A percentile compares a stretch with the other conserved stretches of the same genome.
Conservation (phyloP, 2,113 vertebrate genomes). For the Oreotrochilus melanogaster region DNA sequence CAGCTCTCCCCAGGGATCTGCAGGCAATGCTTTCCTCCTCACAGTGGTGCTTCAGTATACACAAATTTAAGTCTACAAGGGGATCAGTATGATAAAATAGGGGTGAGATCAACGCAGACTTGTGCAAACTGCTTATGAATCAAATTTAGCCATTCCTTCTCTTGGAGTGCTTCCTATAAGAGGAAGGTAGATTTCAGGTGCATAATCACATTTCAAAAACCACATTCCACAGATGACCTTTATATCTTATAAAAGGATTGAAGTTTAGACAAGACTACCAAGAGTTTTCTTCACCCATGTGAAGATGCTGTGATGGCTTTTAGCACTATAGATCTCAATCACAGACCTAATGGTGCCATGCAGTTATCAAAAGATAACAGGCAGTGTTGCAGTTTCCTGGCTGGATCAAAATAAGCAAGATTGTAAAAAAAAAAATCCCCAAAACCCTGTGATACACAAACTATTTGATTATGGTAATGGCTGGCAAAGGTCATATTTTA, state of each 20-base stretch:
- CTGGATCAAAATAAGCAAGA: background rate
- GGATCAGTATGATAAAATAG: background rate
- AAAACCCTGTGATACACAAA: background rate
- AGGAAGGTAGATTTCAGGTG: background rate
- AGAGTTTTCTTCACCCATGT: background rate
- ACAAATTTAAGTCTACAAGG: background rate
- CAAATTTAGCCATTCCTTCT: background rate
- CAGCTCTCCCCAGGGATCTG: background rate
- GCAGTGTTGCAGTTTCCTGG: background rate
- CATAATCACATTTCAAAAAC: background rate
- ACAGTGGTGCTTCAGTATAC: background rate
- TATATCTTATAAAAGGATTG: background rate
- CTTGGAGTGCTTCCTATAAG: background rate
- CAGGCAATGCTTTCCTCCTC: background rate
- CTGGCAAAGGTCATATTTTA: conserved; percentile 29
- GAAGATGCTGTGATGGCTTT: background rate
- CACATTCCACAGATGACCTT: background rate
- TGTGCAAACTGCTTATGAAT: background rate
- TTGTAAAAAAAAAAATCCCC: background rate
- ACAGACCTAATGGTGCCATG: background rate
- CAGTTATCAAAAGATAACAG: conserved; percentile 3
- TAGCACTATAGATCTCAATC: background rate
- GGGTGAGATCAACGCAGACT: background rate
- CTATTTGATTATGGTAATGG: conserved; percentile 4
- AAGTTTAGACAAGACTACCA: background rate